Evolutionary conservation across 2,113 vertebrate species (phyloP), one percentile per base, ranked within the genome.

Genomic region (Microcebus ravelobensis): DNA sequence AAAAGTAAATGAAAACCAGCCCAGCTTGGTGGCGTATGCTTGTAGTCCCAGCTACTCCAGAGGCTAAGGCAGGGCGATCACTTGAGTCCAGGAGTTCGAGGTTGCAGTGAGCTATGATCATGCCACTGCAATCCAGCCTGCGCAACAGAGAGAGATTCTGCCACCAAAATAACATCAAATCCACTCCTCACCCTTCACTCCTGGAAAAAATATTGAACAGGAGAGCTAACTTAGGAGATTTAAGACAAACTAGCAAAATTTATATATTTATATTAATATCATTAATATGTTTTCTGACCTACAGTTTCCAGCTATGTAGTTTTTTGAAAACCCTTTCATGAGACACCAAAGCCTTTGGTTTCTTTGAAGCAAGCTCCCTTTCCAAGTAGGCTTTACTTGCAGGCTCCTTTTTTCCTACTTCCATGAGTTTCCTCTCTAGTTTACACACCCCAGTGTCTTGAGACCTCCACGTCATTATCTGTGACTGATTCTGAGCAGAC

Each of bases 301-400:
- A 50, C 18, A 82, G 65, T 91, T 88, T 81, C 73, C 55, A 82
- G 36, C 71, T 39, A 8, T 93, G 63, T 68, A 76, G 36, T 81
- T 90, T 68, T 87, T 94, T 84, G n/a, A 95, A 92, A 93, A 92
- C 95, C 20, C 76, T 96, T 96, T 88, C 76, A 85, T 63, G 52
- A 90, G 52, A 74, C 61, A 87, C 57, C 57, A 73, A 95, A 93
- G 48, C 20, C 42, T 96, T 79, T 85, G 74, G 57, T 80, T 95
- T 93, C 80, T 91, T 95, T 92, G 34, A 86, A 96, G 45, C 15
- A 79, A 36, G 52, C 82, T 85, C 4, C 15, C 74, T 95, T 90
- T n/a, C 50, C 63, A 91, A 10, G 12, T 57, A 68, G 20, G 13
- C 50, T 73, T 95, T 73, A 48, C 27, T 83, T 79, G 87, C 12